These are phyloP conservation scores for Micrastur ruficollis DNA, from an alignment of 2,797 vertebrate genomes.

Conservation along the genomic window DNA sequence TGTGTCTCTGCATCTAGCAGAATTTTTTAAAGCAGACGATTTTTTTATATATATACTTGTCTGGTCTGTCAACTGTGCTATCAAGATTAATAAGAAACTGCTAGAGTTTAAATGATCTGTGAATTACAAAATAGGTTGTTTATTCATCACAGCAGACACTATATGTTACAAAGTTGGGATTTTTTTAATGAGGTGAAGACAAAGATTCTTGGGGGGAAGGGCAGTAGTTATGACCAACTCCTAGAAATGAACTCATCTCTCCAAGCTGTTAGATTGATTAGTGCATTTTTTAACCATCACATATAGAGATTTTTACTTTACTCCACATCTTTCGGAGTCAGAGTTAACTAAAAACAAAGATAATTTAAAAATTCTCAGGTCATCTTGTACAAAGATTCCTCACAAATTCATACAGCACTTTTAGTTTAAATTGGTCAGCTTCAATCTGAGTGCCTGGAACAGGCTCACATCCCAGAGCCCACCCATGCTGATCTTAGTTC, in stretches of 20 bases:
- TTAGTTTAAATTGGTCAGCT: not conserved
- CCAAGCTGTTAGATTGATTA: not conserved
- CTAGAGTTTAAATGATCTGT: conserved; percentile 39
- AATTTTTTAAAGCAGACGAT: not conserved
- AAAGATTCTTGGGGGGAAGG: not conserved
- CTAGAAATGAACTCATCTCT: not conserved
- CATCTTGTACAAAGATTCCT: not conserved
- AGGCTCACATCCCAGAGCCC: not conserved
- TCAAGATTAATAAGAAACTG: conserved; percentile 29
- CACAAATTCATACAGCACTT: not conserved
- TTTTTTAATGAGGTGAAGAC: conserved; percentile 47
- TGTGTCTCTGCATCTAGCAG: not conserved
- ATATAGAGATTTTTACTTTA: not conserved
- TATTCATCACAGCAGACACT: conserved; percentile 51
- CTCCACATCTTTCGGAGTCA: not conserved
- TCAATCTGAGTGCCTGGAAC: not conserved
- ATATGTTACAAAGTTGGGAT: conserved; percentile 42
- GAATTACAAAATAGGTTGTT: conserved; percentile 64
- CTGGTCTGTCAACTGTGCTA: conserved; percentile 27
- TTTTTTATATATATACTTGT: not conserved
- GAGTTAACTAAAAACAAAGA: not conserved
- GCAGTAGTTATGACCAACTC: not conserved
- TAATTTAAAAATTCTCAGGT: not conserved
- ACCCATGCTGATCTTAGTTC: not conserved
- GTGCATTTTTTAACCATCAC: not conserved